Conservation (phyloP, 2,113 vertebrate species). For the Willisornis vidua region DNA sequence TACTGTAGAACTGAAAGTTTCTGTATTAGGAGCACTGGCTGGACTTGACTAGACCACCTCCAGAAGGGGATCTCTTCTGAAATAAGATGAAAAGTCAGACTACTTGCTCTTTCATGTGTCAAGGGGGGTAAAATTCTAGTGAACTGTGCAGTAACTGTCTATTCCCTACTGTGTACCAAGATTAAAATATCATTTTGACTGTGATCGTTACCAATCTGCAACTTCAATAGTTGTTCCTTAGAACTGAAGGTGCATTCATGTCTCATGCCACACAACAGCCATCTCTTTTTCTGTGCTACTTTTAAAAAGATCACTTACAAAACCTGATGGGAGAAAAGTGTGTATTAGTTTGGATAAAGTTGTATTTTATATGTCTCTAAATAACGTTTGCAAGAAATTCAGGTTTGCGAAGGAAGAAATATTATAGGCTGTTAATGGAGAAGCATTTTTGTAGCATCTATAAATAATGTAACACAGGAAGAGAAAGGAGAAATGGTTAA, state of each 20-base stretch:
- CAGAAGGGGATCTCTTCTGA: constrained; percentile 71
- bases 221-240: constrained; percentile 61
- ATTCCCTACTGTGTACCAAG: constrained; percentile 69
- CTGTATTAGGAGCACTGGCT: constrained; percentile 64
- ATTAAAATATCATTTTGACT: constrained; percentile 62
- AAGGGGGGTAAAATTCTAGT: constrained; percentile 75
- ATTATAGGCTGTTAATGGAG: neutral
- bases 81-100: constrained; percentile 77
- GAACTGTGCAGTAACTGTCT: constrained; percentile 72
- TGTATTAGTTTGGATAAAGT: constrained; percentile 22
- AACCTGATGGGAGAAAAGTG: constrained; percentile 26
- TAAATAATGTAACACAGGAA: neutral
- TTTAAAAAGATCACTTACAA: constrained; percentile 42
- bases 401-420: neutral
- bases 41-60: constrained; percentile 75
- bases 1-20: constrained; percentile 74
- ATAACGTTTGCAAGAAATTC: neutral
- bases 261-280: constrained; percentile 45
- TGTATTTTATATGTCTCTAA: constrained; percentile 30
- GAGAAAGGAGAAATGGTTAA: neutral
- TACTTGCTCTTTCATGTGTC: constrained; percentile 76
- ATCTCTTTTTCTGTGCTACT: neutral
- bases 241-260: constrained; percentile 66
- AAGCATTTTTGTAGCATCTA: neutral
- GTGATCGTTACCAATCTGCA: constrained; percentile 61